Conservation (phyloP, 2,797 vertebrate genomes). For the Pseudochaenichthys georgianus region DNA sequence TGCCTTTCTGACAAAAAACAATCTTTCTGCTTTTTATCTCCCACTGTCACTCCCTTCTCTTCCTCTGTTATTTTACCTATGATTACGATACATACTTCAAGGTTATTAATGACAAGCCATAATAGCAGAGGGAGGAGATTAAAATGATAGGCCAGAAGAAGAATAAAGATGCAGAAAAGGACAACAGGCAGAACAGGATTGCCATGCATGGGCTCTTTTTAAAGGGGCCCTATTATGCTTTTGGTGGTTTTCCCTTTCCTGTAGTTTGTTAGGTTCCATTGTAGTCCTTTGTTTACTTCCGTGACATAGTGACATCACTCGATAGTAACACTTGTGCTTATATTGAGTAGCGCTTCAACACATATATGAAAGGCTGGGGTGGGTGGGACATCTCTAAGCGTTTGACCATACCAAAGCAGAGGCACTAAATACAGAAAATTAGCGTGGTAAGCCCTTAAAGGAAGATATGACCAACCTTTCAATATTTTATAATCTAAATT, state of each 20-base stretch:
- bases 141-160: constrained; percentile 34
- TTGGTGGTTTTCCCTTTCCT: too few relatives aligned
- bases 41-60: neutral
- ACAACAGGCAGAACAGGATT: neutral
- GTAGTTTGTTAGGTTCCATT: too few relatives aligned
- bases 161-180: constrained; percentile 10
- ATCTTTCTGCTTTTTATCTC: constrained; percentile 1
- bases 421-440: too few relatives aligned
- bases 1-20: constrained; percentile 20
- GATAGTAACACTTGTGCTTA: too few relatives aligned
- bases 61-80: constrained; percentile 1
- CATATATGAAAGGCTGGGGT: too few relatives aligned
- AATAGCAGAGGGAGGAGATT: constrained; percentile 9
- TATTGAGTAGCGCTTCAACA: too few relatives aligned
- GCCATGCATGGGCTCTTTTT: neutral
- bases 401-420: too few relatives aligned
- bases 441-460: neutral
- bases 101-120: constrained; percentile 5
- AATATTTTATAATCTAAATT: neutral
- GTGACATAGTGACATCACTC: too few relatives aligned
- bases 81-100: constrained; percentile 18
- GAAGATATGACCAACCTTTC: neutral
- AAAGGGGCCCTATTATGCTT: too few relatives aligned
- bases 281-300: too few relatives aligned
- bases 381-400: too few relatives aligned